phyloP scores from a whole-genome alignment of 2,797 vertebrate genomes.

The Scolopax bukidnonensis region DNA sequence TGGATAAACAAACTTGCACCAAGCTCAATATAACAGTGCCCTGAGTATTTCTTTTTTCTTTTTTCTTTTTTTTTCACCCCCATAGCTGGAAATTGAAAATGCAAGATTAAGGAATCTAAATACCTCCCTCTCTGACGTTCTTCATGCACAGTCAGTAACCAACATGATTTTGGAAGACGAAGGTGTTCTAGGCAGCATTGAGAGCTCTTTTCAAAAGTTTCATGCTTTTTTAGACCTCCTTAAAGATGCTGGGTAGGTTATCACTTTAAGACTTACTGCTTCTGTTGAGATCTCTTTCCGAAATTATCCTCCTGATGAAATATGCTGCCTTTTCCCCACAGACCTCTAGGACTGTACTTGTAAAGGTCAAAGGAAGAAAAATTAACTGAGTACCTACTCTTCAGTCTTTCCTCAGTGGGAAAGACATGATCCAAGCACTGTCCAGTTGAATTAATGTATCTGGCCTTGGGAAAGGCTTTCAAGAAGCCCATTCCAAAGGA shows the following conservation, averaged over 20 bases:
- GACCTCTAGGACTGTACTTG: neutral
- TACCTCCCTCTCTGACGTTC: conserved; percentile 84
- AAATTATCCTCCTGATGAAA: neutral
- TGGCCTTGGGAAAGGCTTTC: neutral
- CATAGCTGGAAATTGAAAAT: conserved; percentile 89
- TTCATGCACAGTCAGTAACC: conserved; percentile 78
- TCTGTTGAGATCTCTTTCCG: neutral
- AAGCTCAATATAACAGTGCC: neutral
- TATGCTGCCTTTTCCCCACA: neutral
- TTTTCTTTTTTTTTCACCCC: neutral
- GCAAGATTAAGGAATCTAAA: conserved; percentile 85
- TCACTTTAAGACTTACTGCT: neutral
- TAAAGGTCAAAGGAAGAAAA: neutral
- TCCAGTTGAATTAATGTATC: neutral
- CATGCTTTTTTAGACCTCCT: conserved; percentile 97
- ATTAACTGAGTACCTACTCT: neutral
- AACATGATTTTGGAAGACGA: conserved; percentile 89
- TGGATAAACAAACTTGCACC: neutral
- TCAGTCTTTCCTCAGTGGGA: neutral
- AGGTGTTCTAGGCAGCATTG: conserved; percentile 90
- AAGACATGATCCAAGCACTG: neutral
- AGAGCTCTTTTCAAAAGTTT: conserved; percentile 93
- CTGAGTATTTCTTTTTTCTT: neutral
- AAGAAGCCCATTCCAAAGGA: neutral
- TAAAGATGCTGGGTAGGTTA: conserved; percentile 91